phyloP scores from a whole-genome alignment of 2,797 vertebrate genomes.

The Molossus molossus region DNA sequence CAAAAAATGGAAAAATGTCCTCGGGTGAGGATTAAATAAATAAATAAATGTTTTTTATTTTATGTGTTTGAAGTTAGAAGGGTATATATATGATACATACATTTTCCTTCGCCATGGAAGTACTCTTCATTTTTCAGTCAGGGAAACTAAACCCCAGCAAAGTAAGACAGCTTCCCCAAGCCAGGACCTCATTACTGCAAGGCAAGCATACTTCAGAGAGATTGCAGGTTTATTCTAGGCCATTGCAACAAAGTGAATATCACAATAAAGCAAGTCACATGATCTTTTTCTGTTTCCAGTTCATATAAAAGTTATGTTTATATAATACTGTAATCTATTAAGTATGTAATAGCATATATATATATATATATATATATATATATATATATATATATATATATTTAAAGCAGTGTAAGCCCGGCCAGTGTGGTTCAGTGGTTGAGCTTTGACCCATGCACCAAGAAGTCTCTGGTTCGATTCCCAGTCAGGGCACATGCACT shows the following conservation, averaged over 20 bases:
- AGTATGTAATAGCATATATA: background rate
- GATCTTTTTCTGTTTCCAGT: background rate
- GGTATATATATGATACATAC: background rate
- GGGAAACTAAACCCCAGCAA: constrained; percentile 52
- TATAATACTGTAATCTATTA: background rate
- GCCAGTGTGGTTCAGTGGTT: too few species aligned
- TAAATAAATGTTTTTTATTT: background rate
- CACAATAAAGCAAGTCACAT: background rate
- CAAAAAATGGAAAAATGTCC: too few species aligned
- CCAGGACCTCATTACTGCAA: background rate
- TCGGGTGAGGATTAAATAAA: too few species aligned
- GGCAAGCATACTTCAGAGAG: background rate
- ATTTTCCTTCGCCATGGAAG: background rate
- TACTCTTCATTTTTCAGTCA: constrained; percentile 1
- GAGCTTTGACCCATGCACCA: too few species aligned
- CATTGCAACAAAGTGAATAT: background rate
- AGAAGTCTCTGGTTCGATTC: too few species aligned
- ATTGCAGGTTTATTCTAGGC: background rate
- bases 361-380: too few species aligned
- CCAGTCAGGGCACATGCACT: too few species aligned
- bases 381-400: too few species aligned
- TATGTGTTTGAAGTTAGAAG: background rate
- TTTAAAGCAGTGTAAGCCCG: too few species aligned
- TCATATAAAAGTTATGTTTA: background rate
- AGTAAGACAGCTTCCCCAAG: background rate